These are phyloP conservation scores for Drosophila auraria DNA, from an alignment of 1,140 invertebrate species.

Conservation along the genomic window DNA sequence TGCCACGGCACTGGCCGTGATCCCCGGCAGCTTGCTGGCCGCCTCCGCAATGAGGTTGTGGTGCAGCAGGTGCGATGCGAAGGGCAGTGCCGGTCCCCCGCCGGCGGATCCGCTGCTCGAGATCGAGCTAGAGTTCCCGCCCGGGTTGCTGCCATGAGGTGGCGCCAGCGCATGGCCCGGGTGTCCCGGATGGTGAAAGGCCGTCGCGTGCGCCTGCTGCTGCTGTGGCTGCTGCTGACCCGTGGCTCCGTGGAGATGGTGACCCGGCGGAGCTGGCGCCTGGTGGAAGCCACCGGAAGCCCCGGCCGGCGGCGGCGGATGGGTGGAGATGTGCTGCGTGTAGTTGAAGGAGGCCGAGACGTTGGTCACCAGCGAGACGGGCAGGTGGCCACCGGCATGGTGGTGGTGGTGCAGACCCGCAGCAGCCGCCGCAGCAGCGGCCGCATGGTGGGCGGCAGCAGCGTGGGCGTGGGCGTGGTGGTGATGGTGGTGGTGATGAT, in stretches of 20 bases:
- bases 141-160: constrained; percentile 66
- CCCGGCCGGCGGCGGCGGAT: constrained; percentile 48
- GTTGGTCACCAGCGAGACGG: constrained; percentile 80
- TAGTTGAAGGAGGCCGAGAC: constrained; percentile 84
- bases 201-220: constrained; percentile 51
- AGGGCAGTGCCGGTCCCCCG: constrained; percentile 85
- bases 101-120: constrained; percentile 24
- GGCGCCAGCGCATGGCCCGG: constrained; percentile 48
- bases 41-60: constrained; percentile 83
- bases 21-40: constrained; percentile 75
- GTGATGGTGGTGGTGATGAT: constrained; percentile 74
- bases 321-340: constrained; percentile 84
- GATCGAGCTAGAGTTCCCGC: constrained; percentile 18
- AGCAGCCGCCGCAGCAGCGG: constrained; percentile 64
- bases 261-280: constrained; percentile 11
- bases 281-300: constrained; percentile 58
- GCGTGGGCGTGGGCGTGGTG: constrained; percentile 73
- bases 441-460: constrained; percentile 71
- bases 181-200: constrained; percentile 68
- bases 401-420: constrained; percentile 74
- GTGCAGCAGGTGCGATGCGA: constrained; percentile 87
- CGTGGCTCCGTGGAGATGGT: constrained; percentile 14
- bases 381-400: constrained; percentile 63
- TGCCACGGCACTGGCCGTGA: constrained; percentile 69
- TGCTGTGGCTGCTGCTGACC: constrained; percentile 20